Percentiles rank a stretch among this genome's conserved stretches.
Evolutionary conservation across 2,113 vertebrate species (phyloP).

Genomic region (Okapia johnstoni): DNA sequence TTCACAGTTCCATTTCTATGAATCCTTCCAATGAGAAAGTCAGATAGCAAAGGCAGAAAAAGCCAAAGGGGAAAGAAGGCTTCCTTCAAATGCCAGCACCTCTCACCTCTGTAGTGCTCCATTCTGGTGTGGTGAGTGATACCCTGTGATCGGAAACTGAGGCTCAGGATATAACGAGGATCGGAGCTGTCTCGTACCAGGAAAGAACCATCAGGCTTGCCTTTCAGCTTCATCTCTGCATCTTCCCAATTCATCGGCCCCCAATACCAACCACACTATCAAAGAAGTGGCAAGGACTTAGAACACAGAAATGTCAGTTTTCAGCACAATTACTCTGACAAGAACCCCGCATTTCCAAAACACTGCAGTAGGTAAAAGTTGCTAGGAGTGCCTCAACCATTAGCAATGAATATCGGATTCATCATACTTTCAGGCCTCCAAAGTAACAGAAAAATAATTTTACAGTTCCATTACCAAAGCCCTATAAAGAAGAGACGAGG

Average conservation of each 20-base stretch:
- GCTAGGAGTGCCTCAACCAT: background rate
- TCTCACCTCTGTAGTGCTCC: slow-evolving; percentile 93
- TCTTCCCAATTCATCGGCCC: slow-evolving; percentile 99
- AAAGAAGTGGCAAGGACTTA: background rate
- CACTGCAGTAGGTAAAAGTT: background rate
- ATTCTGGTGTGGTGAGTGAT: slow-evolving; percentile 96
- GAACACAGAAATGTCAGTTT: background rate
- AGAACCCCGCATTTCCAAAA: background rate
- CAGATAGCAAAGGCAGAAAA: background rate
- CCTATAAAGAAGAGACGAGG: background rate
- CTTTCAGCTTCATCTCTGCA: slow-evolving; percentile 97
- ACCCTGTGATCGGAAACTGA: slow-evolving; percentile 96
- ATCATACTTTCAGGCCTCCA: background rate
- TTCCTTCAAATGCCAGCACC: background rate
- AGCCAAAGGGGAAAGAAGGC: background rate
- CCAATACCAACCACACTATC: slow-evolving; percentile 97
- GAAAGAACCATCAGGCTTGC: slow-evolving; percentile 95
- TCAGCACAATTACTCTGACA: background rate
- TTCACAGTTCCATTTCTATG: background rate
- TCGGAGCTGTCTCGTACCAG: slow-evolving; percentile 98
- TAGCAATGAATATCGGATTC: background rate
- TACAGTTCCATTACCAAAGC: background rate
- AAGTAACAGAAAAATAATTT: background rate
- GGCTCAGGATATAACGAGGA: slow-evolving; percentile 96
- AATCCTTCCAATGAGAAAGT: background rate